A percentile compares a stretch with the other conserved stretches of the same genome.
Conservation (phyloP, 1,140 invertebrate genomes). For the Ericerus pela region DNA sequence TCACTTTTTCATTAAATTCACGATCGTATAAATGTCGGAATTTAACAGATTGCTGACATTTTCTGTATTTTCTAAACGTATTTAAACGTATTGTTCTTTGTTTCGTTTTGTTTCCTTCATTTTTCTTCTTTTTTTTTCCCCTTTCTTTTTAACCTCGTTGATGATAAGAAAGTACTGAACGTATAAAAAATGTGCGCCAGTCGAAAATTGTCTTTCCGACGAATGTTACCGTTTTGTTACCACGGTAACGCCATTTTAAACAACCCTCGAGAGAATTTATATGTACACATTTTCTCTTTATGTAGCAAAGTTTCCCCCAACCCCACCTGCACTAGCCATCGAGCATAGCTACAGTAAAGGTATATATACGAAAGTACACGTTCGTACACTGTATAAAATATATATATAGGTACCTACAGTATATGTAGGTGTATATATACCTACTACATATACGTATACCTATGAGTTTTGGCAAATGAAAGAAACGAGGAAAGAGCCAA, state of each 20-base stretch:
- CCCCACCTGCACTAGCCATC: neutral
- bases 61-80: neutral
- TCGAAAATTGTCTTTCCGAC: neutral
- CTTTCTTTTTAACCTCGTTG: too few relatives aligned
- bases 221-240: conserved; percentile 9
- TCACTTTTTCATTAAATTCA: too few relatives aligned
- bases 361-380: too few relatives aligned
- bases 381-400: too few relatives aligned
- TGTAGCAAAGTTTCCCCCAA: neutral
- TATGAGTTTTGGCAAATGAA: too few relatives aligned
- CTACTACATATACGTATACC: neutral
- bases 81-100: neutral
- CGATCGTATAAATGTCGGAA: conserved; percentile 6
- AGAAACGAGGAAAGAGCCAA: too few relatives aligned
- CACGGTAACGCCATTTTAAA: conserved; percentile 5
- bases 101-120: too few relatives aligned
- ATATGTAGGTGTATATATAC: too few relatives aligned
- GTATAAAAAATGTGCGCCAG: conserved; percentile 3
- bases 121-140: too few relatives aligned
- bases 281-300: conserved; percentile 5
- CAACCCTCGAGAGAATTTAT: conserved; percentile 9
- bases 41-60: conserved; percentile 3
- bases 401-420: too few relatives aligned
- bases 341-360: too few relatives aligned
- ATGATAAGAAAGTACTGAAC: neutral